Base-by-base conservation (phyloP, 2,888 invertebrate genomes). In the Panzeria rudis region DNA sequence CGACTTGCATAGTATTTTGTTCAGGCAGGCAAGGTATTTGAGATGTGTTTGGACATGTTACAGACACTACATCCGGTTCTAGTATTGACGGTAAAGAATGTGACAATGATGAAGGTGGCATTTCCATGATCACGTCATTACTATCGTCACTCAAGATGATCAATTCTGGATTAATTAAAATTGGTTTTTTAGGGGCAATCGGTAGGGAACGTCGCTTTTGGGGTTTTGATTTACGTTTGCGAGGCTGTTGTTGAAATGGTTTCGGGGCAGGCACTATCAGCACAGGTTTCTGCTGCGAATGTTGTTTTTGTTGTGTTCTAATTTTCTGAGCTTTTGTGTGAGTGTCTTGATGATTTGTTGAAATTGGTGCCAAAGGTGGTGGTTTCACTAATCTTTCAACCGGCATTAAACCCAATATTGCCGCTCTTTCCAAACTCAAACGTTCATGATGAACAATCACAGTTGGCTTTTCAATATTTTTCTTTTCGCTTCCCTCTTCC, bases 131-230 rank as follows among this genome's bases (percentile, higher is more conserved):
- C 5, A 54, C 50, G 23, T 83, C 75, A 25, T 86, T 84, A 3
- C 89, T 89, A 35, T 91, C 91, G 64, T 91, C 91, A 41, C 90
- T 90, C n/a, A 91, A 85, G 56, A 91, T 87, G 52, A 91, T 91
- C 77, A 90, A 90, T 54, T 89, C 90, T 13, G 73, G 76, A 72
- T 87, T 86, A 13, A 78, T 47, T 29, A 86, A 56, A 25, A 86
- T 84, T 4, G 85, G 80, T 3, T 76, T 83, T 47, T 56, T 71
- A 6, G 38, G 17, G 25, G 35, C 20, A n/a, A 76, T 72, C 7
- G 88, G 87, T 32, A 86, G 78, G 9, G 86, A 85, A 11, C 80
- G 87, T 9, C 89, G 88, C 29, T 89, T 89, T n/a, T 87, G 86
- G 6, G 77, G 83, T 61, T 82, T 86, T n/a, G 86, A 83, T 83